Percentiles rank a stretch among this genome's conserved stretches.
Evolutionary conservation across 1,140 invertebrate species (phyloP).

Genomic region (Euglossa dilemma): DNA sequence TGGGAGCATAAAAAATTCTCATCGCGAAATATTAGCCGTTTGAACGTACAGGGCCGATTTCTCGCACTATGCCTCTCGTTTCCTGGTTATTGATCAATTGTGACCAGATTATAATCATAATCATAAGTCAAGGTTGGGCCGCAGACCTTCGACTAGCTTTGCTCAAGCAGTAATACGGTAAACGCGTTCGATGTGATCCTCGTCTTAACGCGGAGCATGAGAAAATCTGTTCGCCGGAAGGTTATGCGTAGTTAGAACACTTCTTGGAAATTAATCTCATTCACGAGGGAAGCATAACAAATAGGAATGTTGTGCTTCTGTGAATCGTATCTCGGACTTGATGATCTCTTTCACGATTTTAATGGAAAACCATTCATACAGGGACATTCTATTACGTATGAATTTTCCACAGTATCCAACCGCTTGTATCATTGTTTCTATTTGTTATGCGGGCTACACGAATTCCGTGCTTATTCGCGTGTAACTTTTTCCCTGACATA

Average conservation of each 20-base stretch:
- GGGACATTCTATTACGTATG: no score
- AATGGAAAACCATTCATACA: neutral
- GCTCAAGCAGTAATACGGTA: neutral
- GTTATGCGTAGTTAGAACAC: constrained; percentile 5
- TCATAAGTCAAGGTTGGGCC: constrained; percentile 22
- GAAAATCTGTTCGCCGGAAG: neutral
- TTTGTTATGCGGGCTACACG: no score
- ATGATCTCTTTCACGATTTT: no score
- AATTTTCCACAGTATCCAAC: no score
- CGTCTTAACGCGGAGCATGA: neutral
- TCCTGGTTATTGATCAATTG: constrained; percentile 11
- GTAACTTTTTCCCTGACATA: no score
- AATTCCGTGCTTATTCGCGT: no score
- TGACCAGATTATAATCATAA: constrained; percentile 31
- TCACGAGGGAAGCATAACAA: neutral
- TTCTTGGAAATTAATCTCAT: neutral
- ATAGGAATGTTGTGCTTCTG: no score
- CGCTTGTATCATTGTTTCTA: no score
- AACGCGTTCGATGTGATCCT: neutral
- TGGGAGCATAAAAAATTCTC: no score
- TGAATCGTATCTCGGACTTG: no score
- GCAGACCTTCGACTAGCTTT: constrained; percentile 21
- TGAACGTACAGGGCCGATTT: neutral
- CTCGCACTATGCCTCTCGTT: neutral
- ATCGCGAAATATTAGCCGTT: neutral